Evolutionary conservation across 2,888 invertebrate species (phyloP), one percentile per base, ranked within the genome.

Genomic region (Eupeodes latifasciatus): DNA sequence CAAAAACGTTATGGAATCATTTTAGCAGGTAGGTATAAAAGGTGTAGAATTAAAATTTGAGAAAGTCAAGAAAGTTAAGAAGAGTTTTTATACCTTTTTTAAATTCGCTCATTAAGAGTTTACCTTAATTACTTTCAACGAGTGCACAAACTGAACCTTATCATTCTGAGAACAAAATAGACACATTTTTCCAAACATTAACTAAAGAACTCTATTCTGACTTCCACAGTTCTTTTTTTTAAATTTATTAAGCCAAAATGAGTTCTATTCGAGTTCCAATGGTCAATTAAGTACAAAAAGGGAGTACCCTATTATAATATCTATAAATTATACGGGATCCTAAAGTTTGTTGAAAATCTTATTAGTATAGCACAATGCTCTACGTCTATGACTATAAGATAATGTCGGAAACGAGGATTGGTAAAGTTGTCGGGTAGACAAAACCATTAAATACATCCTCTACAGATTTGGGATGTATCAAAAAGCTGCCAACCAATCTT

Each of bases 71-170:
- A 61, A n/a, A 16, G 14, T n/a, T 5, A 44, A 44, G 44, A n/a
- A 34, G 0, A 44, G 12, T 44, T 10, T 36, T 2, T 40, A 2
- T 3, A 19, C 64, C 64, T 47, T 64, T 47, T 44, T 12, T 10
- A 49, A 66, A 12, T 34, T 14, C n/a, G 49, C 12, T 66, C n/a
- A 47, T 66, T 49, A 66, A 34, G 27, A 66, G 49, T 66, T 49
- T 66, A 27, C 66, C 49, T 49, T 66, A 66, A 66, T 66, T 66
- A 49, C 66, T 66, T n/a, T 47, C n/a, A 10, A 40, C 27, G 4
- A 27, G 9, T 19, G 47, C 49, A 49, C 66, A 66, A 34, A 19
- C 19, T 19, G 19, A 19, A 19, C 27, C 34, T 49, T 49, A 66
- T 66, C 27, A 66, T 34, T 49, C 14, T 47, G 7, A 34, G 14